Conservation (phyloP, 1,140 invertebrate genomes). For the Drepana arcuata region DNA sequence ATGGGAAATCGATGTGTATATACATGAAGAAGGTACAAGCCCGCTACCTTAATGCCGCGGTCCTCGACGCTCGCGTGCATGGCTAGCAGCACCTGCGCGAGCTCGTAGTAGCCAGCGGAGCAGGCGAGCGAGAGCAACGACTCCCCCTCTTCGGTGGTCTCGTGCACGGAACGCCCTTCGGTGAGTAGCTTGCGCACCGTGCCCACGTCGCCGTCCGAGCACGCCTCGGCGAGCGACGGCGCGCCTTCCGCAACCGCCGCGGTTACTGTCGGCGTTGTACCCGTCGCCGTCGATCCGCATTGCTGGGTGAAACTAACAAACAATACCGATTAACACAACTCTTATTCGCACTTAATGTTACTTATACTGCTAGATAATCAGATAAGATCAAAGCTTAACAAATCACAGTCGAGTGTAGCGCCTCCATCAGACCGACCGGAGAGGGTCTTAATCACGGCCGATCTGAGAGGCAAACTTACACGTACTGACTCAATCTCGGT, state of each 20-base stretch:
- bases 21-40: no score
- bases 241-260: conserved; percentile 49
- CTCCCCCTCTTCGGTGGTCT: conserved; percentile 94
- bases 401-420: conserved; percentile 41
- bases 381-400: conserved; percentile 69
- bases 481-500: conserved; percentile 56
- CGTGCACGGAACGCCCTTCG: conserved; percentile 90
- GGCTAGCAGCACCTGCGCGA: conserved; percentile 93
- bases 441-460: conserved; percentile 38
- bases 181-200: conserved; percentile 91
- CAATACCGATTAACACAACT: conserved; percentile 2
- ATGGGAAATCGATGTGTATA: no score
- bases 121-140: conserved; percentile 92
- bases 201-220: conserved; percentile 92
- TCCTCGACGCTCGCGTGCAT: conserved; percentile 99
- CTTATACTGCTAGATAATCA: conserved; percentile 37
- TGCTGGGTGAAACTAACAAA: conserved; percentile 23
- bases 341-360: no score
- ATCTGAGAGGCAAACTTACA: conserved; percentile 27
- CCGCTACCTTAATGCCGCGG: conserved; percentile 84
- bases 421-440: conserved; percentile 41
- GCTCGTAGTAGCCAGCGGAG: conserved; percentile 93
- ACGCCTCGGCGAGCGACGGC: conserved; percentile 87
- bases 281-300: conserved; percentile 55
- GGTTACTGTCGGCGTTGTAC: conserved; percentile 37